Evolutionary conservation across 2,797 vertebrate genomes (phyloP).

Genomic region (Arnoldichthys spilopterus): DNA sequence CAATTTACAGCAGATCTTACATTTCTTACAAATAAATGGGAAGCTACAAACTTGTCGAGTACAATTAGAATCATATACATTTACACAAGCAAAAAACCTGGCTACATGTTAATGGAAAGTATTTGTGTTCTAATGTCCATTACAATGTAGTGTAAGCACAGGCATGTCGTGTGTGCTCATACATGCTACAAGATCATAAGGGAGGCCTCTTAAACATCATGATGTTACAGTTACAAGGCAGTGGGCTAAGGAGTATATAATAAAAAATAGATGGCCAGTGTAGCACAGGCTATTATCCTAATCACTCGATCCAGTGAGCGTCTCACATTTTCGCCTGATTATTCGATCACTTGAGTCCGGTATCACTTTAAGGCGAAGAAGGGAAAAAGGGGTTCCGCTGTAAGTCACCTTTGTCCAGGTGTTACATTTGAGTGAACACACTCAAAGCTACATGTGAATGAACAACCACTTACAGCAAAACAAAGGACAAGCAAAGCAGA

Average conservation of each 20-base stretch:
- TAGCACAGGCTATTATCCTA: conserved; percentile 26
- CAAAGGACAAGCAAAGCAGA: background rate
- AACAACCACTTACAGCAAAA: conserved; percentile 41
- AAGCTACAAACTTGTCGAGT: too few relatives aligned
- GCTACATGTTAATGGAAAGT: too few relatives aligned
- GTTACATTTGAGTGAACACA: conserved; percentile 53
- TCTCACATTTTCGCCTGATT: conserved; percentile 12
- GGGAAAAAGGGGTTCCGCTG: conserved; percentile 10
- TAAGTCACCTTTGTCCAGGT: conserved; percentile 56
- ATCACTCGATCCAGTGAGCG: conserved; percentile 29
- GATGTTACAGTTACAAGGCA: background rate
- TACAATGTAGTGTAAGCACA: background rate
- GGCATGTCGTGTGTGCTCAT: background rate
- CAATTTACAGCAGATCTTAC: too few relatives aligned
- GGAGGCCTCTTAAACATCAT: background rate
- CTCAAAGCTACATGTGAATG: conserved; percentile 39
- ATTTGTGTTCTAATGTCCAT: too few relatives aligned
- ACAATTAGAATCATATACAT: too few relatives aligned
- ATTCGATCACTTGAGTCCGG: conserved; percentile 29
- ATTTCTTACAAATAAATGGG: too few relatives aligned
- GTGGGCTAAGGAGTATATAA: background rate
- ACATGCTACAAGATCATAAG: conserved; percentile 4
- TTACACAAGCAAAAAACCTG: too few relatives aligned
- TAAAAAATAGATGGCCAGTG: conserved; percentile 33
- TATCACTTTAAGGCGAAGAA: conserved; percentile 20